Evolutionary conservation across 30 jellyfish, hydroid and myxozoan species (phyloP), one percentile per base, ranked within the genome.

Genomic region (Aurelia sp.): DNA sequence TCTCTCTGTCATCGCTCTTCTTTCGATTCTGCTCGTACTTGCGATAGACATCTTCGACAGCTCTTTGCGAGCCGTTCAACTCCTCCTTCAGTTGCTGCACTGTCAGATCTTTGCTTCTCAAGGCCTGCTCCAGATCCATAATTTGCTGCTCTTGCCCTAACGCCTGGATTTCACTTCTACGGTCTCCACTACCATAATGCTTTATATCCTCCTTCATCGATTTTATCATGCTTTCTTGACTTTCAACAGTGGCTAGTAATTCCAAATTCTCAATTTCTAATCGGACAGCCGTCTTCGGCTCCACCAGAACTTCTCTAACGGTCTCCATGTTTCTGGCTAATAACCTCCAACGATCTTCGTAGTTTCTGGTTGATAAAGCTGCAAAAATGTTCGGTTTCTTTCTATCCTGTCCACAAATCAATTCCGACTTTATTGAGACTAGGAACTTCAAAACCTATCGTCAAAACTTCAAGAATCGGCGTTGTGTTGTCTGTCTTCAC

Each of bases 221-320:
- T 30, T 69, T 84, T 47, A 93, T 93, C 81, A 93, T 61, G 16
- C 83, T 97, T 65, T 89, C 98, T 85, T 93, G 98, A 53, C 96
- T 82, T 44, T 93, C 96, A n/a, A 88, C 97, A 0, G 98, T 93
- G 19, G 98, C 98, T 64, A 89, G 95, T 51, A 93, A 82, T 73
- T 93, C 98, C 66, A 93, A 66, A 58, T 88, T 93, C 81, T 93
- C 97, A 48, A 93, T 89, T 65, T 93, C 98, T 62, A 88, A 82
- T 66, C 97, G 71, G 44, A 75, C 89, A 16, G 90, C 96, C 30
- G 96, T 83, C 67, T 83, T 83, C 35, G 20, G 80, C 73, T 71
- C 92, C 23, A 33, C 92, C 15, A 44, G 15, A 10, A 44, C 55
- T 44, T 44, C 55, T 7, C 55, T 7, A 62, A 57, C 30, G 10